These are phyloP conservation scores for Gymnodraco acuticeps DNA, from an alignment of 2,797 vertebrate genomes.

Conservation along the genomic window DNA sequence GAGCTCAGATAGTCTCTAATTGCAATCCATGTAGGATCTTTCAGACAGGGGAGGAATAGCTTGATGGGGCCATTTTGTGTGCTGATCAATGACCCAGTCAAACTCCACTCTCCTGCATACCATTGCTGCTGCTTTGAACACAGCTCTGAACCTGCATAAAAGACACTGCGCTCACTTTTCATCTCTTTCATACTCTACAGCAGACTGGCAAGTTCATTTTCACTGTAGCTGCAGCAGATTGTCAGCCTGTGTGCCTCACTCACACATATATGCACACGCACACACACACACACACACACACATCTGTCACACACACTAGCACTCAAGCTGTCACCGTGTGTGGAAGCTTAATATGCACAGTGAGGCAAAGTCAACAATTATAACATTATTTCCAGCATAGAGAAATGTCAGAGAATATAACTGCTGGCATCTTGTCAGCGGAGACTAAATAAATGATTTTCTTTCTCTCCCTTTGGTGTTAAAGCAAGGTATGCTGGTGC, in stretches of 20 bases:
- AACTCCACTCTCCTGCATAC: constrained; percentile 73
- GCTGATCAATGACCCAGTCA: constrained; percentile 86
- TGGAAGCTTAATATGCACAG: constrained; percentile 81
- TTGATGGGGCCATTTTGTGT: constrained; percentile 86
- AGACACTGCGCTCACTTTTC: constrained; percentile 82
- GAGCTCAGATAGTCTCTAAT: constrained; percentile 81
- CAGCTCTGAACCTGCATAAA: constrained; percentile 86
- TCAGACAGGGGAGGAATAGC: constrained; percentile 82
- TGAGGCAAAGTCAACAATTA: constrained; percentile 84
- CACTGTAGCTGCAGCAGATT: constrained; percentile 76
- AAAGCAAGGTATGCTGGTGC: constrained; percentile 68
- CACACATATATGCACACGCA: constrained; percentile 41
- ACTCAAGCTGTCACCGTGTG: constrained; percentile 79
- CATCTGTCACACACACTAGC: constrained; percentile 78
- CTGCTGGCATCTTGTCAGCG: constrained; percentile 78
- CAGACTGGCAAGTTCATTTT: constrained; percentile 81
- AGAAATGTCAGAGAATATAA: constrained; percentile 81
- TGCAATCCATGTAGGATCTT: constrained; percentile 79
- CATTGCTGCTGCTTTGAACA: constrained; percentile 83
- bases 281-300: constrained; percentile 57
- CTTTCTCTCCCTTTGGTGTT: constrained; percentile 76
- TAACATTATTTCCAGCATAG: constrained; percentile 82
- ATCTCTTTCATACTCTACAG: constrained; percentile 81
- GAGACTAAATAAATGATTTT: constrained; percentile 75
- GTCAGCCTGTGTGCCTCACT: constrained; percentile 69